These are phyloP conservation scores for Acropora tenuis DNA, from an alignment of 64 coral and sea anemone genomes.

Conservation along the genomic window DNA sequence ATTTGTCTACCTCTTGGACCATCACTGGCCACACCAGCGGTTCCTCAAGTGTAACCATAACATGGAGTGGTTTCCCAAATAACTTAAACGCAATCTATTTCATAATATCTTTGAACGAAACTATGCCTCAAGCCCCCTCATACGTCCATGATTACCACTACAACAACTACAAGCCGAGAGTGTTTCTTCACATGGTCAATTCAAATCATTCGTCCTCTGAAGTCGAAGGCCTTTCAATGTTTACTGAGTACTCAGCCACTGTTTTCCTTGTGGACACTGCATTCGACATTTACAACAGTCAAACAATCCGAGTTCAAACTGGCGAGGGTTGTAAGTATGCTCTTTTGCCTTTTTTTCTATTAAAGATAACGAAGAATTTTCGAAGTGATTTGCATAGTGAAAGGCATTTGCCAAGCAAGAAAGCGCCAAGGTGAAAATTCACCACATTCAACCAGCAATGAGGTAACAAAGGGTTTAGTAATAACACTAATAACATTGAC, in stretches of 20 bases:
- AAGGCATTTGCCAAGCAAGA: no score
- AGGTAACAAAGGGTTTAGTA: no score
- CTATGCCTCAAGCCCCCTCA: background rate
- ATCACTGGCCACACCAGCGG: background rate
- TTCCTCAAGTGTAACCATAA: background rate
- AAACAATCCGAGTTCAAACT: background rate
- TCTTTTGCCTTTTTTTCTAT: background rate
- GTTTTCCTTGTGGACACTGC: background rate
- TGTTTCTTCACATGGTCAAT: background rate
- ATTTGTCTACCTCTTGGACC: background rate
- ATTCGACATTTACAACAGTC: background rate
- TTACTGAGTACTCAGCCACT: background rate
- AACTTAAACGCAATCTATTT: background rate
- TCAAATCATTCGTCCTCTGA: background rate
- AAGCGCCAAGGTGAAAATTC: no score
- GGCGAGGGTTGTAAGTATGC: constrained; percentile 5
- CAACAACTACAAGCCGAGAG: background rate
- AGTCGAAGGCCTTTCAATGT: background rate
- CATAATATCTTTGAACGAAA: constrained; percentile 15
- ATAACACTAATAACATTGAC: no score
- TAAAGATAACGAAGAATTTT: background rate
- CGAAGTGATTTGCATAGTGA: no score
- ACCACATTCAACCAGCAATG: no score
- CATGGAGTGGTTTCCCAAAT: constrained; percentile 5
- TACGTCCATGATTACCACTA: background rate